These are phyloP conservation scores for Heloderma charlesbogerti DNA, from an alignment of 2,113 vertebrate species.

Conservation along the genomic window DNA sequence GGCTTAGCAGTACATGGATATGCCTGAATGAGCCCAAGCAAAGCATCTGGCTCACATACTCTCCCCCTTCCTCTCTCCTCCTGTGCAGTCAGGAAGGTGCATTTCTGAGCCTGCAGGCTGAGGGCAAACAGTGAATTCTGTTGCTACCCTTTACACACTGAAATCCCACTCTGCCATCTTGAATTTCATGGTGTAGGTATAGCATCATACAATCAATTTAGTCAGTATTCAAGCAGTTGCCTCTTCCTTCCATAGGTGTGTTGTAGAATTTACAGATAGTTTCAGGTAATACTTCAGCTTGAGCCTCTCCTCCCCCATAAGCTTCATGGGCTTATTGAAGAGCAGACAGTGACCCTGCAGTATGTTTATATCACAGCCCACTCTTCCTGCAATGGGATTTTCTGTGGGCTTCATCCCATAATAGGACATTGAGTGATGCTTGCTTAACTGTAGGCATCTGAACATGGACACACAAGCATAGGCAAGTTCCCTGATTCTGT, in stretches of 20 bases:
- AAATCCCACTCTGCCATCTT: background rate
- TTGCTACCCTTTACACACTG: background rate
- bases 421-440: background rate
- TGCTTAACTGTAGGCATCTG: background rate
- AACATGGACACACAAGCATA: background rate
- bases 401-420: background rate
- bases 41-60: background rate
- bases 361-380: background rate
- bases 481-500: background rate
- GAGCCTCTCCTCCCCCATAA: background rate
- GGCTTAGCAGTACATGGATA: no score
- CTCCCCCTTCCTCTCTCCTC: background rate
- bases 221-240: background rate
- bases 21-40: background rate
- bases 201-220: background rate
- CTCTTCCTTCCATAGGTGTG: background rate
- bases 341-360: background rate
- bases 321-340: no score
- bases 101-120: background rate
- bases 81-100: background rate
- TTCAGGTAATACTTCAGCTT: no score
- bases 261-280: background rate
- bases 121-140: background rate
- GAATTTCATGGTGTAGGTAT: background rate
- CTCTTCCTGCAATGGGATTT: background rate